Percentiles rank a stretch among this genome's conserved stretches.
Conservation (phyloP, 2,888 invertebrate species). For the Tipula confusa region DNA sequence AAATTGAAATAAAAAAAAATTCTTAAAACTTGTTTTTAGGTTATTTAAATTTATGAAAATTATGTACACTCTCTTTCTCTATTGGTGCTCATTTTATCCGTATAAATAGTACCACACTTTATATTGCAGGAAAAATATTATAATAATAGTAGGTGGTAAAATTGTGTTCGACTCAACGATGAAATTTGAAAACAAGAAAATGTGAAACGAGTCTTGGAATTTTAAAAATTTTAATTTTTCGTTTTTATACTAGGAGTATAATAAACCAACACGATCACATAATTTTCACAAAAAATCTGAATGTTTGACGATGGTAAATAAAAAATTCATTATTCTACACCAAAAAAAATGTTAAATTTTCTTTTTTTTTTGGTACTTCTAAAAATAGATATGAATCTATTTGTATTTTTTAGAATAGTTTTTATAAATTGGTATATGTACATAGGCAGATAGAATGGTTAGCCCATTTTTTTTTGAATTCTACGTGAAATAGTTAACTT, state of each 20-base stretch:
- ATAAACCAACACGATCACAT: neutral
- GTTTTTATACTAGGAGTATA: too few relatives aligned
- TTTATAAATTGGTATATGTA: neutral
- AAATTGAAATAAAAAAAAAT: neutral
- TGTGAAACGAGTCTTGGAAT: neutral
- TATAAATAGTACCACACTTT: neutral
- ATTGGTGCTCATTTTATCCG: too few relatives aligned
- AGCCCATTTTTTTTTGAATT: too few relatives aligned
- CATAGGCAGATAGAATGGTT: too few relatives aligned
- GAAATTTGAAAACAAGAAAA: neutral
- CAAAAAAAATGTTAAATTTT: neutral
- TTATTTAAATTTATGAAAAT: constrained; percentile 12
- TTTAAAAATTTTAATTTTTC: neutral
- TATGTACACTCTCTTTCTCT: too few relatives aligned
- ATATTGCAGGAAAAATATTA: too few relatives aligned
- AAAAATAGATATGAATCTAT: neutral
- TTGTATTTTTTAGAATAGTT: neutral
- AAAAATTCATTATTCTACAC: neutral
- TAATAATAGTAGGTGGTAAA: neutral
- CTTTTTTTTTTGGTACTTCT: neutral
- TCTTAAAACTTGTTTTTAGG: neutral
- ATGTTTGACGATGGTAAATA: neutral
- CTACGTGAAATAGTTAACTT: too few relatives aligned
- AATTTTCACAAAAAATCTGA: neutral
- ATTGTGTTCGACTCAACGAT: neutral